phyloP scores from a whole-genome alignment of 2,797 vertebrate genomes.

The Carapus acus region DNA sequence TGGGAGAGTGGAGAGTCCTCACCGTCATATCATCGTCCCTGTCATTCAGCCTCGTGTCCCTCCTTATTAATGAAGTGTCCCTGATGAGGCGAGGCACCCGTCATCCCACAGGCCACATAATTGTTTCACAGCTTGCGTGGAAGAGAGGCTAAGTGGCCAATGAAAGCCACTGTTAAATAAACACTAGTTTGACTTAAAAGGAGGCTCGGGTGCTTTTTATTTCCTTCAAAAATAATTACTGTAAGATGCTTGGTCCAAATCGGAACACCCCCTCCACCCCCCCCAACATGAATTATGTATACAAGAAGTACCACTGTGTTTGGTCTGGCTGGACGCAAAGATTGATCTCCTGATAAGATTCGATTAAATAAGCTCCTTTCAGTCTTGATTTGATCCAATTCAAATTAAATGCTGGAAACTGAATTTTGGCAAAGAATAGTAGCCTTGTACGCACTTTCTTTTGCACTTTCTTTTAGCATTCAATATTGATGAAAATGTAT shows the following conservation, averaged over 20 bases:
- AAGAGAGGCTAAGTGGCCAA: constrained; percentile 60
- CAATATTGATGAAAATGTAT: no score
- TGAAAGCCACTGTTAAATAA: constrained; percentile 70
- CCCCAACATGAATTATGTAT: neutral
- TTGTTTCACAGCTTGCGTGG: constrained; percentile 62
- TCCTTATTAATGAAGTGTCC: constrained; percentile 65
- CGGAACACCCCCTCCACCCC: constrained; percentile 11
- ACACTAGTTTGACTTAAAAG: constrained; percentile 55
- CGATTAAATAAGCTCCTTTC: no score
- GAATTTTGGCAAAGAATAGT: no score
- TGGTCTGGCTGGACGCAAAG: no score
- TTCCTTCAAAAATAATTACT: constrained; percentile 44
- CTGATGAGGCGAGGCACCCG: constrained; percentile 52
- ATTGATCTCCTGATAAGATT: no score
- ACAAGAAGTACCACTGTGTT: neutral
- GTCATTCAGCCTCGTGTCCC: constrained; percentile 32
- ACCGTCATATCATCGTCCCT: constrained; percentile 48
- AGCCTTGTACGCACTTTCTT: no score
- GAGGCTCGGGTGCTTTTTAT: constrained; percentile 8
- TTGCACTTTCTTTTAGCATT: no score
- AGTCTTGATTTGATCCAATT: no score
- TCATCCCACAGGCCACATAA: constrained; percentile 53
- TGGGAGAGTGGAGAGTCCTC: constrained; percentile 29
- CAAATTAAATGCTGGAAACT: no score
- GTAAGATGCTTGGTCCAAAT: constrained; percentile 35